Conservation (phyloP, 2,113 vertebrate genomes). For the Peromyscus polionotus region DNA sequence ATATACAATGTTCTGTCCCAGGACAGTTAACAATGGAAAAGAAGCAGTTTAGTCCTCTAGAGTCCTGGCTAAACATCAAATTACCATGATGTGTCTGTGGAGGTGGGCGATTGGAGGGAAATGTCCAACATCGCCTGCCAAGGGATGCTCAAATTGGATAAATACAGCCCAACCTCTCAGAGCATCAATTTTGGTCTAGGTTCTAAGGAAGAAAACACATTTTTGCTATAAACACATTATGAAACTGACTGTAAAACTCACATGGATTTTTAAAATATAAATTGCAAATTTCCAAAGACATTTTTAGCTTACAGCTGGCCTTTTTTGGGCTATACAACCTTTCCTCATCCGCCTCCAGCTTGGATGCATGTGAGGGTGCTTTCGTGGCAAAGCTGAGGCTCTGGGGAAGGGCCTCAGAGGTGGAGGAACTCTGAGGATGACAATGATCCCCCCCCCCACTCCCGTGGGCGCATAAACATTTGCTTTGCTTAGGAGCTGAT, state of each 20-base stretch:
- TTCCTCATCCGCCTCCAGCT: slow-evolving; percentile 60
- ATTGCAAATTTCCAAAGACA: slow-evolving; percentile 80
- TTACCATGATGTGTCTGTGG: neutral
- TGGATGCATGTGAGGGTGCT: slow-evolving; percentile 23
- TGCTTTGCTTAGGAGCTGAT: neutral
- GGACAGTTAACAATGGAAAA: slow-evolving; percentile 36
- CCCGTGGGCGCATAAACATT: neutral
- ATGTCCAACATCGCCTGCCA: neutral
- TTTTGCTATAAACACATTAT: slow-evolving; percentile 74
- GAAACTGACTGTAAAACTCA: slow-evolving; percentile 78
- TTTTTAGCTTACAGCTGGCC: slow-evolving; percentile 81
- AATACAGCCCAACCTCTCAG: slow-evolving; percentile 25
- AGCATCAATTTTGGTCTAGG: slow-evolving; percentile 60
- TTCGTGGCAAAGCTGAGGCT: neutral
- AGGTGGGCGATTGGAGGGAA: neutral
- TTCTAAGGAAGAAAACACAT: slow-evolving; percentile 58
- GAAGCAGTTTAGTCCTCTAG: neutral
- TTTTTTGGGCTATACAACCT: slow-evolving; percentile 73
- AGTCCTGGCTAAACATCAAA: neutral
- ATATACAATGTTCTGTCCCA: neutral
- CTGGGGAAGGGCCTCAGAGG: neutral
- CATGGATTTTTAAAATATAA: slow-evolving; percentile 77
- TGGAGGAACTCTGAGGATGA: neutral
- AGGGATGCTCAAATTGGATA: neutral
- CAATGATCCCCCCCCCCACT: no score